Evolutionary conservation across 92 coral and sea anemone genomes (phyloP), one percentile per base, ranked within the genome.

Genomic region (Phenganax stokvisi): DNA sequence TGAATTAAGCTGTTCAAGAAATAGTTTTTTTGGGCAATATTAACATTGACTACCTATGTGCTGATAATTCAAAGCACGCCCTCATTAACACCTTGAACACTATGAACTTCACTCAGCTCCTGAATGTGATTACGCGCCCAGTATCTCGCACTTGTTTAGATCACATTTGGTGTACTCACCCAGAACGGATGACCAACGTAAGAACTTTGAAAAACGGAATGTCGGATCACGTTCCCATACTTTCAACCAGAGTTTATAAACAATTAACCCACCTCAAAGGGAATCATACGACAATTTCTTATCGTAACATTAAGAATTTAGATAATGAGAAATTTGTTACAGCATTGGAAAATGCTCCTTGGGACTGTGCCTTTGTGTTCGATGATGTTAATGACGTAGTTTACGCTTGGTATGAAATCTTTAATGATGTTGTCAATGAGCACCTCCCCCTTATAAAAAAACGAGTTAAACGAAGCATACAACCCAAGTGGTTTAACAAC

Each of bases 281-380:
- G 9, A 51, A 54, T 27, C 69, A 61, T 53, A 74, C 30, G 62
- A 44, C 84, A 57, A 57, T 85, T 80, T 67, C 70, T 12, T 75
- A 81, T 54, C 10, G 86, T 56, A 44, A 85, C 20, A 37, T 71
- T 7, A 85, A 85, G 77, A 52, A 68, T 10, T 12, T 71, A 12
- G 85, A 80, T 61, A 59, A 56, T 10, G 20, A 79, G 52, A 68
- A 63, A 9, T 74, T 80, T 51, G 7, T 86, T 20, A 57, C 53
- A 10, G 82, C 63, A 28, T 66, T 74, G 1, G 29, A 60, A 30
- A 66, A 74, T 54, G 78, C 80, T 59, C 80, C 58, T 9, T 82
- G 85, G 85, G 80, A 72, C 71, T 7, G 25, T 29, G 76, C 84
- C 37, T 80, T 60, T 66, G 7, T 80, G 12, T 80, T 80, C n/a